Conservation (phyloP, 2,797 vertebrate genomes). For the Acipenser oxyrinchus region DNA sequence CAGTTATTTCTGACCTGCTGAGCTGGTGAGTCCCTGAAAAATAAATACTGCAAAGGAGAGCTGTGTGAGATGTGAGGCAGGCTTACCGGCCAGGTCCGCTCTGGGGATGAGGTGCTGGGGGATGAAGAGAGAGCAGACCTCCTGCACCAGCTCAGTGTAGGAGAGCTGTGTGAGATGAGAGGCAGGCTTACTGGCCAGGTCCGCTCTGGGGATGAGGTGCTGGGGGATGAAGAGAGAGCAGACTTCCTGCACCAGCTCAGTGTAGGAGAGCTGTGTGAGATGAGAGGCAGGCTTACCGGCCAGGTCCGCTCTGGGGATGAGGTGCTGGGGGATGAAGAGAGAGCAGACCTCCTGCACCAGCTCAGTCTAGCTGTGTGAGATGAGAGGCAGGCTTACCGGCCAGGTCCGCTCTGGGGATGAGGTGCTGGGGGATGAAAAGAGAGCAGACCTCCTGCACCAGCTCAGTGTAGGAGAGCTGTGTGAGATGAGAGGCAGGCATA, state of each 20-base stretch:
- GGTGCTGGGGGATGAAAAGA: slow-evolving; percentile 46
- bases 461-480: slow-evolving; percentile 52
- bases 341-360: slow-evolving; percentile 71
- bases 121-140: slow-evolving; percentile 74
- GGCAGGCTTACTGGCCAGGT: no score
- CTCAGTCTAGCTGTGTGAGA: slow-evolving; percentile 4
- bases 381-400: no score
- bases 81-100: slow-evolving; percentile 61
- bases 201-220: no score
- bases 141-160: slow-evolving; percentile 70
- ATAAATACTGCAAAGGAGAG: neutral
- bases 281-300: no score
- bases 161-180: slow-evolving; percentile 30
- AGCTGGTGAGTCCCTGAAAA: no score
- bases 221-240: no score
- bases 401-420: slow-evolving; percentile 43
- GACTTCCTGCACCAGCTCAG: no score
- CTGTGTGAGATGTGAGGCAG: no score
- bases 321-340: slow-evolving; percentile 67
- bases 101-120: slow-evolving; percentile 54
- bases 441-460: slow-evolving; percentile 76
- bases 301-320: slow-evolving; percentile 51
- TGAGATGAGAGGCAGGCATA: no score
- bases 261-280: no score
- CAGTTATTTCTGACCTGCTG: no score